A percentile compares a stretch with the other conserved stretches of the same genome.
These are phyloP conservation scores for Scolopax mira DNA, from an alignment of 2,113 vertebrate genomes.

Conservation along the genomic window DNA sequence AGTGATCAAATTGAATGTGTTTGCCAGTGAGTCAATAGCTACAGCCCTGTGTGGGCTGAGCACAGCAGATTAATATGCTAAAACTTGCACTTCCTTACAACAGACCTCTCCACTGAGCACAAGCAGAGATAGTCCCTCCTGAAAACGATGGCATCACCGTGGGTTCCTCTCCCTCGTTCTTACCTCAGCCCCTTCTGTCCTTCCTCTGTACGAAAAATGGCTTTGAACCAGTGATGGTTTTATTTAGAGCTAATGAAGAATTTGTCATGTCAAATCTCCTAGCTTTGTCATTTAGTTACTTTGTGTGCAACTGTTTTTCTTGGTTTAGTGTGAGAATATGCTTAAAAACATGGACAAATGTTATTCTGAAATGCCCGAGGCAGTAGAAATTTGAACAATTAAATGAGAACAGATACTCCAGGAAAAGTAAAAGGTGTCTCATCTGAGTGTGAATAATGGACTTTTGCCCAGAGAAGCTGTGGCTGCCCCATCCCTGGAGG, in stretches of 20 bases:
- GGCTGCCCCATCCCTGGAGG: too few relatives aligned
- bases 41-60: not conserved
- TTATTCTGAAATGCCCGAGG: not conserved
- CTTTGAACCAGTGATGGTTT: not conserved
- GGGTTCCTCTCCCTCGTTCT: not conserved
- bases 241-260: not conserved
- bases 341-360: not conserved
- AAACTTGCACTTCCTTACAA: not conserved
- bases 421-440: not conserved
- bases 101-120: not conserved
- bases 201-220: not conserved
- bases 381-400: not conserved
- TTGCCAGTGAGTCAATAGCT: not conserved
- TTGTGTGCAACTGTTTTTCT: not conserved
- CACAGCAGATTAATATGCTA: not conserved
- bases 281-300: not conserved
- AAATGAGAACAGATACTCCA: not conserved
- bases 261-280: not conserved
- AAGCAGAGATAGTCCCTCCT: not conserved
- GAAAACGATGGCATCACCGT: not conserved
- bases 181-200: not conserved
- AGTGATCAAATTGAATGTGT: not conserved
- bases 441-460: not conserved
- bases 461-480: not conserved
- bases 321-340: not conserved